Conservation (phyloP, 2,888 invertebrate species). For the Kryphioiulus occultus region DNA sequence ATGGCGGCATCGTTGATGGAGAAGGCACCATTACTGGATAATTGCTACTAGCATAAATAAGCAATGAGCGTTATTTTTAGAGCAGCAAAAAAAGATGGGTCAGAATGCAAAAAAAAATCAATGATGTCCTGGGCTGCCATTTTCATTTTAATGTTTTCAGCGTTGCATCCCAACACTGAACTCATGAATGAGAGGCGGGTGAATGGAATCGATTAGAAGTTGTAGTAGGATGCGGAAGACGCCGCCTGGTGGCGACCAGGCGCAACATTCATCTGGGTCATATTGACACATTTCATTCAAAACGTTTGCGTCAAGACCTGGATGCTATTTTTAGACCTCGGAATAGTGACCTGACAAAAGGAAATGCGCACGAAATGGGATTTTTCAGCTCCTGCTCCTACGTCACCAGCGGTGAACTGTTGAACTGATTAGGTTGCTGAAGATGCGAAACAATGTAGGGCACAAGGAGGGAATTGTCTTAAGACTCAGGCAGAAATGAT, state of each 20-base stretch:
- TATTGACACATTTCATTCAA: conserved; percentile 51
- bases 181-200: conserved; percentile 47
- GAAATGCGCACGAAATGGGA: conserved; percentile 37
- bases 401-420: conserved; percentile 41
- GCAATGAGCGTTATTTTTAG: conserved; percentile 32
- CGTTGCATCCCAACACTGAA: conserved; percentile 33
- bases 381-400: conserved; percentile 36
- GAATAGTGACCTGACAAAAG: conserved; percentile 42
- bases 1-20: neutral
- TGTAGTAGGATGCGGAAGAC: conserved; percentile 42
- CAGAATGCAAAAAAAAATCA: neutral
- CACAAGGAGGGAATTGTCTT: conserved; percentile 28
- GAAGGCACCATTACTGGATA: neutral
- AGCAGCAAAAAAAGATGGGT: neutral
- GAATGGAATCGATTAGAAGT: conserved; percentile 46
- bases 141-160: conserved; percentile 15
- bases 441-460: conserved; percentile 42
- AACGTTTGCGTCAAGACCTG: conserved; percentile 47
- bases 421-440: conserved; percentile 44
- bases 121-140: conserved; percentile 10
- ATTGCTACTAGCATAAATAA: conserved; percentile 40
- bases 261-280: conserved; percentile 47
- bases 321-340: conserved; percentile 48
- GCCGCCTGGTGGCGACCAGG: conserved; percentile 39
- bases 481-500: neutral